Percentiles rank a stretch among this genome's conserved stretches.
Conservation (phyloP, 2,888 invertebrate genomes). For the Epinotia nisella region DNA sequence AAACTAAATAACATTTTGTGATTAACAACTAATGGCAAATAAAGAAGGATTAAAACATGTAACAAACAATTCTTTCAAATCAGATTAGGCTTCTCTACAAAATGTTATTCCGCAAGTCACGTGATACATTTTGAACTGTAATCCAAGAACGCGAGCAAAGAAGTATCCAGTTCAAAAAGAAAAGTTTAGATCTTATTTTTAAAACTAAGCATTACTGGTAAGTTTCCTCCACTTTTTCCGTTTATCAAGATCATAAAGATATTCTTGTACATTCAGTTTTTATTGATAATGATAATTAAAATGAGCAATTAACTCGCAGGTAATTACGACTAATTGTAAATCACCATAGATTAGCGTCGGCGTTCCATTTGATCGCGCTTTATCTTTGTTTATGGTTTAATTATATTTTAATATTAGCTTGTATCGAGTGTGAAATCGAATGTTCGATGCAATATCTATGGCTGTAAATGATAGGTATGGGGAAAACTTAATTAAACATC, state of each 20-base stretch:
- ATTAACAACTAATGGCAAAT: too few relatives aligned
- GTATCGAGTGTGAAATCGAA: constrained; percentile 68
- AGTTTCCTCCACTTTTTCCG: constrained; percentile 58
- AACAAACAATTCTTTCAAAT: too few relatives aligned
- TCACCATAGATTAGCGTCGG: constrained; percentile 77
- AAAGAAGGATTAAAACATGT: too few relatives aligned
- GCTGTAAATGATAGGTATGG: constrained; percentile 32
- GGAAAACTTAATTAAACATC: constrained; percentile 9
- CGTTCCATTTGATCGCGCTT: constrained; percentile 66
- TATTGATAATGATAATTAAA: constrained; percentile 83
- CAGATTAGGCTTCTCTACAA: too few relatives aligned
- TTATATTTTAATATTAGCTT: constrained; percentile 69
- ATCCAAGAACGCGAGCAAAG: too few relatives aligned
- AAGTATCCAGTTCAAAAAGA: too few relatives aligned
- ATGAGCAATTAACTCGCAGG: constrained; percentile 77
- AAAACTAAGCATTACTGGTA: neutral
- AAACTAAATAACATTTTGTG: too few relatives aligned
- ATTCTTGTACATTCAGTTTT: constrained; percentile 60
- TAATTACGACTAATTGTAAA: constrained; percentile 81
- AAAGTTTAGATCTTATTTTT: neutral
- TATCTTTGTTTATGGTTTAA: constrained; percentile 82
- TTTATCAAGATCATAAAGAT: constrained; percentile 62
- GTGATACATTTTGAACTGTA: too few relatives aligned
- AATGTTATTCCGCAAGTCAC: too few relatives aligned
- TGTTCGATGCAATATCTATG: constrained; percentile 44